These are phyloP conservation scores for Nipponia nippon DNA, from an alignment of 2,113 vertebrate genomes.

Conservation along the genomic window DNA sequence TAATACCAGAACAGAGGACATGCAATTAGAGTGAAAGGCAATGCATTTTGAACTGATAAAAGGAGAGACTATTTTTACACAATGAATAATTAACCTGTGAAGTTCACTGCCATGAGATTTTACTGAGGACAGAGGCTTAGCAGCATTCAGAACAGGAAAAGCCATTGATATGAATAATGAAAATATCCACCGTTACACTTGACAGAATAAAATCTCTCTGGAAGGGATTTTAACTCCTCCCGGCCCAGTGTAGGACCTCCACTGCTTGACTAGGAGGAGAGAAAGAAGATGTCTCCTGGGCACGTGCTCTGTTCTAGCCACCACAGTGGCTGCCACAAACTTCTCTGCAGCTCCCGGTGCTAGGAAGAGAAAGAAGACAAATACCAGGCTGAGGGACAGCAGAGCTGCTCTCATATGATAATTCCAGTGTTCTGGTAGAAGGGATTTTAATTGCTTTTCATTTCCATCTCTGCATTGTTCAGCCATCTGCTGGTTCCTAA, in stretches of 20 bases:
- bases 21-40: neutral
- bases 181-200: neutral
- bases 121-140: neutral
- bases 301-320: neutral
- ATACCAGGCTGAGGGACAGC: neutral
- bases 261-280: neutral
- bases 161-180: conserved; percentile 36
- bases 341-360: neutral
- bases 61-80: conserved; percentile 24
- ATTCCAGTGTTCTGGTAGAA: neutral
- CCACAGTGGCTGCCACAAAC: neutral
- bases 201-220: conserved; percentile 28
- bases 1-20: neutral
- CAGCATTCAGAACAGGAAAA: conserved; percentile 34
- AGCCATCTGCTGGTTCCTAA: neutral
- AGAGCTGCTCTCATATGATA: neutral
- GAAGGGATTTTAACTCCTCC: conserved; percentile 16
- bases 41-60: conserved; percentile 36
- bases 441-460: conserved; percentile 12
- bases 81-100: conserved; percentile 55
- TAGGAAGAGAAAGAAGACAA: neutral
- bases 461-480: conserved; percentile 7
- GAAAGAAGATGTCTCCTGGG: neutral
- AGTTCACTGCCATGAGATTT: neutral
- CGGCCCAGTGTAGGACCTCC: neutral